Evolutionary conservation across 2,113 vertebrate species (phyloP), one percentile per base, ranked within the genome.

Genomic region (Spheniscus mendiculus): DNA sequence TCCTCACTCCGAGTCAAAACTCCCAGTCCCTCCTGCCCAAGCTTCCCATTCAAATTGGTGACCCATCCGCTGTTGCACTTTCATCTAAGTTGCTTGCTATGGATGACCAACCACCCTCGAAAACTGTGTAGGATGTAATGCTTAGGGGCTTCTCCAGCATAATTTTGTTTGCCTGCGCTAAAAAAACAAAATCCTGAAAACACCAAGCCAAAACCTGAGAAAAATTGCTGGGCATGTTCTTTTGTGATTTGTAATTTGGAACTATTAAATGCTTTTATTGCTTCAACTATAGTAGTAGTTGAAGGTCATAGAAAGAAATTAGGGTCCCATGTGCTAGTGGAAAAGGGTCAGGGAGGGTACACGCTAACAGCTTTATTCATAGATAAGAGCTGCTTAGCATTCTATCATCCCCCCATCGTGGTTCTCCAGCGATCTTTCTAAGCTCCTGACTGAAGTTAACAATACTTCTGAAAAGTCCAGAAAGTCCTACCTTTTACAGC

Each of bases 281-380:
- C 22, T 61, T 84, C 32, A 71, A 40, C 26, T 77, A 16, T 25
- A 52, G 25, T 13, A 81, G 45, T 21, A 67, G 38, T 7, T 59
- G 22, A 83, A 71, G 25, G 53, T 52, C 61, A 44, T 1, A 55
- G n/a, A 77, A 84, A 67, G 32, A 90, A 83, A 87, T 49, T 20
- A 76, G 38, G n/a, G 18, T 65, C 49, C 61, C 15, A 18, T 1
- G 1, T 29, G 45, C 66, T 69, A 63, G 25, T 49, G 23, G 27
- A 58, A 50, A 44, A 95, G 21, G 26, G 15, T 45, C 42, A 73
- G 10, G 49, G 16, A 93, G 22, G 25, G n/a, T 40, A 55, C 12
- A 26, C 0, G 1, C 36, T 63, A 78, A 38, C 16, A 74, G 38
- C 1, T 2, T 11, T 62, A 65, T 44, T 40, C 1, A 0, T 19